These are phyloP conservation scores for Tachypleus tridentatus DNA, from an alignment of 1,140 invertebrate species.

Conservation along the genomic window DNA sequence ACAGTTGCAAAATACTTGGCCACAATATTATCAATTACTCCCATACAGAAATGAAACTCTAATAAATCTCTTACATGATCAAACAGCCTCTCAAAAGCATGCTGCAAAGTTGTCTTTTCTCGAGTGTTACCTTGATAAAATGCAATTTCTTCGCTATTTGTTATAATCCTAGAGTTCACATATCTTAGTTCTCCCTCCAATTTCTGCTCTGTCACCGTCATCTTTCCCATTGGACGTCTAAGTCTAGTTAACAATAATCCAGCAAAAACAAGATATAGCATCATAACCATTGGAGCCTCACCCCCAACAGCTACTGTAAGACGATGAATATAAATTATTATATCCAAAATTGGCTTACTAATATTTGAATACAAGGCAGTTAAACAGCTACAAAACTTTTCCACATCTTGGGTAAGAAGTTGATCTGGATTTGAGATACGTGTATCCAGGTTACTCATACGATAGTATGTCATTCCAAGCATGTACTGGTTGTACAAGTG, in stretches of 20 bases:
- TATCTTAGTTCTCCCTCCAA: slow-evolving; percentile 95
- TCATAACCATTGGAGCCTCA: slow-evolving; percentile 70
- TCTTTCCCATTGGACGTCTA: slow-evolving; percentile 65
- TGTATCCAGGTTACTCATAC: slow-evolving; percentile 90
- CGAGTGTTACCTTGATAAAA: slow-evolving; percentile 88
- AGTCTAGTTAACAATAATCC: slow-evolving; percentile 51
- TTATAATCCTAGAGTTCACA: slow-evolving; percentile 89
- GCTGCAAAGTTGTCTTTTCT: slow-evolving; percentile 72
- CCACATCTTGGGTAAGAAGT: slow-evolving; percentile 87
- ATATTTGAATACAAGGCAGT: slow-evolving; percentile 94
- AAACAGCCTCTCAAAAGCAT: slow-evolving; percentile 19
- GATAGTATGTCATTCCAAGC: slow-evolving; percentile 84
- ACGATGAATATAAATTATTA: slow-evolving; percentile 82
- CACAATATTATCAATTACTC: slow-evolving; percentile 88
- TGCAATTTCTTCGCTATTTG: slow-evolving; percentile 92
- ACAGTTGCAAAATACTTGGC: slow-evolving; percentile 91
- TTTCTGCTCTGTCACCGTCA: slow-evolving; percentile 90
- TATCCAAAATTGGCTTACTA: slow-evolving; percentile 88
- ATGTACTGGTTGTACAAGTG: slow-evolving; percentile 84
- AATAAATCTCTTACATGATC: slow-evolving; percentile 74
- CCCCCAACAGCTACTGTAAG: slow-evolving; percentile 71
- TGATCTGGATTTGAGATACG: slow-evolving; percentile 94
- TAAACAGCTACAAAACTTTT: slow-evolving; percentile 91
- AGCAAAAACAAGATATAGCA: slow-evolving; percentile 70
- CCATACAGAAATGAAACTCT: slow-evolving; percentile 83